Percentiles rank a stretch among this genome's conserved stretches.
phyloP scores from a whole-genome alignment of 2,113 vertebrate species.

The Catharus bicknelli region DNA sequence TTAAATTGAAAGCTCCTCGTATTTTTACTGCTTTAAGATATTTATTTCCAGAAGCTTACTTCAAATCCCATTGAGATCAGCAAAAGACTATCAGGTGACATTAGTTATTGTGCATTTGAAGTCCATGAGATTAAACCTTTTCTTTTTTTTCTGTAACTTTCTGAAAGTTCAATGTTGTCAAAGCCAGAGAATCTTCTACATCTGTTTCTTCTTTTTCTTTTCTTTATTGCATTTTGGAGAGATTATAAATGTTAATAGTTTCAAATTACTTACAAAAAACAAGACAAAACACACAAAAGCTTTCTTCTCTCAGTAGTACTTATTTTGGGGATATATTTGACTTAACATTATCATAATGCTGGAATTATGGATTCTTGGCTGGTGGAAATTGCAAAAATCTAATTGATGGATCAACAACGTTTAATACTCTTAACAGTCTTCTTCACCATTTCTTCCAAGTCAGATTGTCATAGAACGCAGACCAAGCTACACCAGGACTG shows the following conservation, averaged over 20 bases:
- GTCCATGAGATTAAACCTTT: neutral
- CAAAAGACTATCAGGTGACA: neutral
- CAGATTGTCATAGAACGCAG: neutral
- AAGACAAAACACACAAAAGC: neutral
- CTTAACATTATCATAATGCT: neutral
- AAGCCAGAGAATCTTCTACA: neutral
- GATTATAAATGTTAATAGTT: neutral
- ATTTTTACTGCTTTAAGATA: neutral
- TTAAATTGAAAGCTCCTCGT: neutral
- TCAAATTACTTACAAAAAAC: neutral
- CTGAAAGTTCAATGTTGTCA: neutral
- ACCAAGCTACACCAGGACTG: neutral
- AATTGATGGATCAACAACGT: neutral
- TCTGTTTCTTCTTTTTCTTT: neutral
- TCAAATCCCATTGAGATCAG: neutral
- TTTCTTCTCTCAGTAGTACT: neutral
- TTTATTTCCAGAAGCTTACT: slow-evolving; percentile 30
- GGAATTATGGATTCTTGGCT: neutral
- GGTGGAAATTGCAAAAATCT: neutral
- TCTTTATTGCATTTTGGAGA: neutral
- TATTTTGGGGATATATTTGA: neutral
- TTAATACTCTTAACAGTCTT: neutral
- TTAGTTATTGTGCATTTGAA: neutral
- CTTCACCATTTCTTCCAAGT: neutral
- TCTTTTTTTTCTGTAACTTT: neutral